A percentile compares a stretch with the other conserved stretches of the same genome.
Conservation (phyloP, 1,140 invertebrate species). For the Drosophila watanabei region DNA sequence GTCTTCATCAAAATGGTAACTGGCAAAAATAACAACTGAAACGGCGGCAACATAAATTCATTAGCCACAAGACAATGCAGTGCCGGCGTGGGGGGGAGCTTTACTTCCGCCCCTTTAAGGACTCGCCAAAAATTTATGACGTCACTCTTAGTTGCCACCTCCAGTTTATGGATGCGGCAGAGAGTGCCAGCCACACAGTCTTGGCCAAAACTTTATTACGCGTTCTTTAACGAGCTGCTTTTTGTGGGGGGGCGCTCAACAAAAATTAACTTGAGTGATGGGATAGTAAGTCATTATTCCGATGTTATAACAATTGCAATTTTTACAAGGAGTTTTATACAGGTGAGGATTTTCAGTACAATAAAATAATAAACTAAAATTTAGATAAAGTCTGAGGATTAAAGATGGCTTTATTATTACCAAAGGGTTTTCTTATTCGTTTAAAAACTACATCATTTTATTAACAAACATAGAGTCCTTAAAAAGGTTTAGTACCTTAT, state of each 20-base stretch:
- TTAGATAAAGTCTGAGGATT: not conserved
- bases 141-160: slow-evolving; percentile 67
- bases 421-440: not conserved
- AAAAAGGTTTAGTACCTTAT: not conserved
- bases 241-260: not conserved
- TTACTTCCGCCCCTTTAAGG: slow-evolving; percentile 50
- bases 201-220: slow-evolving; percentile 29
- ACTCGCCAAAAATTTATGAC: slow-evolving; percentile 77
- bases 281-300: not conserved
- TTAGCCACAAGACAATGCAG: slow-evolving; percentile 66
- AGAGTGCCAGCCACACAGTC: slow-evolving; percentile 23
- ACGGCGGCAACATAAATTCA: slow-evolving; percentile 71
- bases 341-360: not conserved
- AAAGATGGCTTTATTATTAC: not conserved
- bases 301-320: not conserved
- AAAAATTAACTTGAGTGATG: slow-evolving; percentile 29
- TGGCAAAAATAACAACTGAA: slow-evolving; percentile 33
- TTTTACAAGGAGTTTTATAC: not conserved
- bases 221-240: slow-evolving; percentile 30
- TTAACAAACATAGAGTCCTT: not conserved
- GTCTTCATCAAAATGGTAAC: slow-evolving; percentile 36
- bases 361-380: not conserved
- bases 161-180: slow-evolving; percentile 28
- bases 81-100: not conserved
- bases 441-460: no score